Base-by-base conservation (phyloP, 1,140 invertebrate genomes). In the Drosophila nannoptera region DNA sequence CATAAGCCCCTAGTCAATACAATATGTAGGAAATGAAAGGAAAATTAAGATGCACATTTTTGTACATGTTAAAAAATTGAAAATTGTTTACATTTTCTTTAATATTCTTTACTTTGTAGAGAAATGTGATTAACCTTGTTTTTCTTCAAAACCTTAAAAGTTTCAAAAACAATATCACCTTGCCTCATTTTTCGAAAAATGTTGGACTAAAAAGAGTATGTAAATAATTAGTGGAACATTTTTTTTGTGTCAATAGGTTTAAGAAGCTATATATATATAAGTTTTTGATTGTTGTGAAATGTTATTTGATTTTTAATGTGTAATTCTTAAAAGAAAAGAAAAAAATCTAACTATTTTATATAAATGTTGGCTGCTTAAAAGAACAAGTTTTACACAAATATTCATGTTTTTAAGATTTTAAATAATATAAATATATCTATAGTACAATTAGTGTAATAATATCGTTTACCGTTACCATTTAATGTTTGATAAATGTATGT, bases 401-500 rank as follows among this genome's bases (percentile, higher is more conserved):
- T 78, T 50, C 14, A 77, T 82, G 78, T 77, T 71, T 68, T 63
- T 62, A 52, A 63, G 65, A 73, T 74, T 66, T 72, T 83, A 82
- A 72, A 52, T 61, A 74, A 67, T 71, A 82, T 83, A 75, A 78
- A 22, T 22, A 22, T 22, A 2, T 22, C 63, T 82, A 72, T 56
- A 77, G 75, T 82, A 82, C 67, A 83, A 81, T 82, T 82, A 75
- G 83, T 75, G 62, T 76, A 77, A 42, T 59, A 72, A 33, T 29
- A 54, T 46, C 74, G 70, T 22, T 22, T 22, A 22, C 22, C 59
- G 74, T 82, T 83, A 83, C 68, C 75, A 78, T 83, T 82, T 83
- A 82, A 83, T 78, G 83, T 78, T 72, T 83, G 78, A 73, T 70
- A 70, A 70, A 48, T 78, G 77, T 73, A 73, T 81, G 64, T 81